These are phyloP conservation scores for Serranus cabrilla DNA, from an alignment of 2,797 vertebrate species.

Conservation along the genomic window DNA sequence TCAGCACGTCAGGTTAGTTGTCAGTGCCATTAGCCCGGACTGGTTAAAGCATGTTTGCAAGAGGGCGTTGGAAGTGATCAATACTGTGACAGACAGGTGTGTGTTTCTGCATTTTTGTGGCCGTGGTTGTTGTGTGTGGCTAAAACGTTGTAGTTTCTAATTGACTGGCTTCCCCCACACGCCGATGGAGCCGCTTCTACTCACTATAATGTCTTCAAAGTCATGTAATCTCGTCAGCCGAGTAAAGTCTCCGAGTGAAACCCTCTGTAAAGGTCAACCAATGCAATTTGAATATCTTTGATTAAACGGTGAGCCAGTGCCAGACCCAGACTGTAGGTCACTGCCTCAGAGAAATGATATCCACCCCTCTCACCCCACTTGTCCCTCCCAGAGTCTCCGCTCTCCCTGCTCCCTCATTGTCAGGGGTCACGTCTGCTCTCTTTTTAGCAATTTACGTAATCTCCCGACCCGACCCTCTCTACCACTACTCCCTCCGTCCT, in stretches of 20 bases:
- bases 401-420: slow-evolving; percentile 42
- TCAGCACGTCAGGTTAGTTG: not conserved
- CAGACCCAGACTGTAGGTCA: slow-evolving; percentile 74
- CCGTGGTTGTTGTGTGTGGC: slow-evolving; percentile 8
- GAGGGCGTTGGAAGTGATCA: not conserved
- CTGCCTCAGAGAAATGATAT: slow-evolving; percentile 70
- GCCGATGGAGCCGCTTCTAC: slow-evolving; percentile 11
- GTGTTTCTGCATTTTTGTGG: not conserved
- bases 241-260: slow-evolving; percentile 61
- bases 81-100: not conserved
- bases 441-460: slow-evolving; percentile 48
- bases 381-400: slow-evolving; percentile 43
- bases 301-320: slow-evolving; percentile 68
- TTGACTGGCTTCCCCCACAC: slow-evolving; percentile 24
- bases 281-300: slow-evolving; percentile 80
- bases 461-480: slow-evolving; percentile 15
- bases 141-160: slow-evolving; percentile 29
- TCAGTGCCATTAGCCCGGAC: not conserved
- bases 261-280: slow-evolving; percentile 75
- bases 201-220: slow-evolving; percentile 63
- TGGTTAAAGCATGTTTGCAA: not conserved
- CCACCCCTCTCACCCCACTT: slow-evolving; percentile 56
- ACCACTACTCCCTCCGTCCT: not conserved
- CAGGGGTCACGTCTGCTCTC: slow-evolving; percentile 43
- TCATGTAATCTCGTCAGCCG: slow-evolving; percentile 54